Evolutionary conservation across 2,113 vertebrate genomes (phyloP), one percentile per base, ranked within the genome.

Genomic region (Psilopsiagon aurifrons): DNA sequence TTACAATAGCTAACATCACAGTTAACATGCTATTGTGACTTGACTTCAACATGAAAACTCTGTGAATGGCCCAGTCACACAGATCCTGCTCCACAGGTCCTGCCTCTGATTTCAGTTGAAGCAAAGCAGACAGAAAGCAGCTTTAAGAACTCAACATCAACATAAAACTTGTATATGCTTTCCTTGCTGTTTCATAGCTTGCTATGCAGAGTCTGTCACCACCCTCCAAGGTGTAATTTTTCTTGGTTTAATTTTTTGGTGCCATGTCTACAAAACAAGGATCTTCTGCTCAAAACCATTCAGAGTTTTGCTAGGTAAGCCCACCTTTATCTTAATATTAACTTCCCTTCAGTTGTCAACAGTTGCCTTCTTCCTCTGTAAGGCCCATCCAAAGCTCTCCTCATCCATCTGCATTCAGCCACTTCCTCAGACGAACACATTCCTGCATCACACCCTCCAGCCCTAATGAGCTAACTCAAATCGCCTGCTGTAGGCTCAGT

Each of bases 381-480:
- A 52, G 1, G 20, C 2, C 28, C 22, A 7, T 5, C 13, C 13
- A 71, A 59, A 11, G 0, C 6, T 3, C 27, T 37, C 13, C 51
- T 2, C 17, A 29, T 3, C 31, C 33, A 5, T 2, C 55, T 22
- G 12, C 18, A 68, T 25, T 7, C 4, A 44, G 6, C 24, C 11
- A 43, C 24, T 14, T 15, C 15, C 13, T 25, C 28, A 39, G 41
- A 37, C 19, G 33, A 2, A 33, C 22, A 2, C 12, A 5, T 11
- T 68, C 20, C 14, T 64, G 23, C 13, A 24, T 13, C 18, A 6
- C 51, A 47, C 16, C 31, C 41, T 74, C 33, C 29, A 57, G 17
- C 25, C 57, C 25, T 6, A 5, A 25, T 1, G 5, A 41, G 1
- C 22, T 13, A 55, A 28, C 20, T 3, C 0, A 0, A 37, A 22